Evolutionary conservation across 2,113 vertebrate species (phyloP).

Genomic region (Chaenocephalus aceratus): DNA sequence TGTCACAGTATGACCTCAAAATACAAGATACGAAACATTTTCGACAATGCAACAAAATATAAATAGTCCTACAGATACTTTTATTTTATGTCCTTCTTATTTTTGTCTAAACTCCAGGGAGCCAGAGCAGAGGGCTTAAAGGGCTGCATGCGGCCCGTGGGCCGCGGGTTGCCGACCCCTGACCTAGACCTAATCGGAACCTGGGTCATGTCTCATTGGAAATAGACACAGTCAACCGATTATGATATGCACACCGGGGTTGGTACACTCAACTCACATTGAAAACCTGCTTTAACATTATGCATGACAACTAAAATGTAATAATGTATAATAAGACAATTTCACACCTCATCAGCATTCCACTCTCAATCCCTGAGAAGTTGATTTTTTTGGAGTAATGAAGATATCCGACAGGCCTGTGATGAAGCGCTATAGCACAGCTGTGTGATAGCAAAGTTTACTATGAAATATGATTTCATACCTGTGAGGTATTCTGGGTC

Average conservation of each 20-base stretch:
- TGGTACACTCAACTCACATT: not conserved
- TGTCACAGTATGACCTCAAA: too few species aligned
- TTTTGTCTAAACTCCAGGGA: too few species aligned
- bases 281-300: not conserved
- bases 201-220: not conserved
- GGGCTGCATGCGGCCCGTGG: too few species aligned
- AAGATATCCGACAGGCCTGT: conserved; percentile 13
- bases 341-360: not conserved
- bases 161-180: too few species aligned
- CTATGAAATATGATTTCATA: conserved; percentile 78
- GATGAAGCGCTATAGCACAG: conserved; percentile 37
- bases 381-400: not conserved
- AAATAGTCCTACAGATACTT: too few species aligned
- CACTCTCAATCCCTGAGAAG: not conserved
- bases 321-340: not conserved
- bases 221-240: not conserved
- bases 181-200: not conserved
- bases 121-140: too few species aligned
- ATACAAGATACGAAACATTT: too few species aligned
- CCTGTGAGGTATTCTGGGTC: conserved; percentile 96
- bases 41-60: too few species aligned
- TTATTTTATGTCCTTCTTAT: too few species aligned
- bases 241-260: not conserved
- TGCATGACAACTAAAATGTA: conserved; percentile 20
- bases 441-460: conserved; percentile 9